Base-by-base conservation (phyloP, 2,113 vertebrate genomes). In the Falco punctatus region DNA sequence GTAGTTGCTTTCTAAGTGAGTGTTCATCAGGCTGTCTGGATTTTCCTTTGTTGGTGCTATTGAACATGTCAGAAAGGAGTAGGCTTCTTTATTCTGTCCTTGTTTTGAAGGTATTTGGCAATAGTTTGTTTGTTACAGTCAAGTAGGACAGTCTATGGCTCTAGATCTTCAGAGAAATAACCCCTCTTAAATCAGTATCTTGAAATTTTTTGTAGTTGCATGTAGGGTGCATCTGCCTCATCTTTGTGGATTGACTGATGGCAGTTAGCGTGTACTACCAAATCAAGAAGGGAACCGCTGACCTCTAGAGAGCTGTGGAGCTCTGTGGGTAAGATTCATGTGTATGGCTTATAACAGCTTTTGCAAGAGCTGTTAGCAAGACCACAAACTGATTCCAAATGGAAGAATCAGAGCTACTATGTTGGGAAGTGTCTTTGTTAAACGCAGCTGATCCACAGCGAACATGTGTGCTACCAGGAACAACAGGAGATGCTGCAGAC, bases 401-500 rank as follows among this genome's bases (percentile, higher is more conserved):
- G 21, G 52, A 59, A 78, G 78, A 78, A 74, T 74, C 24, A 49
- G 26, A 86, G 49, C 24, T 70, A 54, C 48, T 67, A 27, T 11
- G 5, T 87, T 92, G 62, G 35, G 13, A 89, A 49, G 10, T 38
- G 11, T 81, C 35, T 72, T 67, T 72, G 52, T 23, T 59, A 72
- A 65, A n/a, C 26, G 13, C 81, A 28, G 17, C 35, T 88, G 46
- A 79, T 61, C 28, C 19, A 38, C 14, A 13, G 3, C 40, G 51
- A 65, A 33, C 12, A 6, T 71, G 2, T 0, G 0, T 62, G 33
- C 16, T 73, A 5, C 21, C 10, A 66, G 69, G 69, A 78, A 8
- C 30, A 59, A 8, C 0, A 77, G 35, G 46, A 44, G 11, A 8
- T 91, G 65, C 52, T 49, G 38, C 30, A 84, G 51, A 9, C 40